phyloP scores from a whole-genome alignment of 1,140 invertebrate genomes.

The Caenorhabditis briggsae region DNA sequence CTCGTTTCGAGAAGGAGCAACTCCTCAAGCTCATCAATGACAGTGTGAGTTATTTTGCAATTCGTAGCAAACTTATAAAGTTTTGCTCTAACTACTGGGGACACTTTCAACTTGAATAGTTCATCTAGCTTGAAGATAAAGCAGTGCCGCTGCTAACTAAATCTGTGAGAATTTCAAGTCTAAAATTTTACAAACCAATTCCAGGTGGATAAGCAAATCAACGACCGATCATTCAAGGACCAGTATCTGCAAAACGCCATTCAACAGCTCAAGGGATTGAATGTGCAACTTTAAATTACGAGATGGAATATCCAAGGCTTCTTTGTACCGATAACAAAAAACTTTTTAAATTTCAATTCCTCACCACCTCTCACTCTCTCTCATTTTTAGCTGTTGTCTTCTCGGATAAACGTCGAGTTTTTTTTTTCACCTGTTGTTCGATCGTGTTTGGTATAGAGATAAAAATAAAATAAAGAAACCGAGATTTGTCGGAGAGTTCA shows the following conservation, averaged over 20 bases:
- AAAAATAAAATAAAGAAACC: conserved; percentile 47
- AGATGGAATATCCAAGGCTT: not conserved
- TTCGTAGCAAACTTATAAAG: not conserved
- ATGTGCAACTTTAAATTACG: conserved; percentile 61
- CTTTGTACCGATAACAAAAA: conserved; percentile 22
- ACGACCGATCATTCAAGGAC: conserved; percentile 73
- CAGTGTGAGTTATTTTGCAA: conserved; percentile 61
- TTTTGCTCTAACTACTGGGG: no score
- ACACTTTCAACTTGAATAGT: no score
- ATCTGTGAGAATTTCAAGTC: no score
- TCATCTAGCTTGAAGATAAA: no score
- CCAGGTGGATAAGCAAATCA: conserved; percentile 63
- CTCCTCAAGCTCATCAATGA: conserved; percentile 73
- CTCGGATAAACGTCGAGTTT: conserved; percentile 47
- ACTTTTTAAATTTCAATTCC: conserved; percentile 41
- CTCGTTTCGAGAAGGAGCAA: conserved; percentile 75
- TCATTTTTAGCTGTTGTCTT: conserved; percentile 42
- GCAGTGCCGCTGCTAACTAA: no score
- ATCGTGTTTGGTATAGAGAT: conserved; percentile 32
- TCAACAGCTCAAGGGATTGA: conserved; percentile 69
- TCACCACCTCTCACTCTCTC: not conserved
- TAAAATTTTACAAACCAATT: not conserved
- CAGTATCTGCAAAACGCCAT: conserved; percentile 76
- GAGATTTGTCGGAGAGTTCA: not conserved
- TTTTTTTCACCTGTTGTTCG: conserved; percentile 27